Percentiles rank a stretch among this genome's conserved stretches.
phyloP scores from a whole-genome alignment of 2,797 vertebrate genomes.

The Myiotriccus ornatus region DNA sequence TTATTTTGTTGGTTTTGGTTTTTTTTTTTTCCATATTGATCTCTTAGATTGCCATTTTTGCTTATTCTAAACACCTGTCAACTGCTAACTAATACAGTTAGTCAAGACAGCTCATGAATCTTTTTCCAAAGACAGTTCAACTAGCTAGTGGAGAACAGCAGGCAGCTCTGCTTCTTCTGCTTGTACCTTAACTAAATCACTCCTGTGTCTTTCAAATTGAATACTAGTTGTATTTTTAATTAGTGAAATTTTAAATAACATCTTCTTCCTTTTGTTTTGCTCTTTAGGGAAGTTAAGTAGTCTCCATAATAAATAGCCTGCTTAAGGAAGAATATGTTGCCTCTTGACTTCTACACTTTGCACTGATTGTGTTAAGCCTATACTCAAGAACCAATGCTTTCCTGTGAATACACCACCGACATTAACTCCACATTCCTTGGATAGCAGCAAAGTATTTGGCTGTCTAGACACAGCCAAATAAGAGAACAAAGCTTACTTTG shows the following conservation, averaged over 20 bases:
- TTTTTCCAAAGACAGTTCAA: neutral
- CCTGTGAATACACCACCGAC: slow-evolving; percentile 54
- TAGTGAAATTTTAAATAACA: neutral
- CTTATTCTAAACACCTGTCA: neutral
- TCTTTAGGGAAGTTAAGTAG: neutral
- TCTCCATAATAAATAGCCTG: neutral
- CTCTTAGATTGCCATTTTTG: neutral
- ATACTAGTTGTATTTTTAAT: neutral
- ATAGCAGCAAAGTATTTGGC: slow-evolving; percentile 51
- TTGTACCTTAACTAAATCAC: neutral
- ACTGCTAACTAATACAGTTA: neutral
- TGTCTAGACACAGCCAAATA: slow-evolving; percentile 73
- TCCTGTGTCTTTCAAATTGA: neutral
- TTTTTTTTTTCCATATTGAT: neutral
- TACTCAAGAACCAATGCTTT: slow-evolving; percentile 48
- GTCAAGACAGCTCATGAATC: neutral
- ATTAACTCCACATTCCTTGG: slow-evolving; percentile 67
- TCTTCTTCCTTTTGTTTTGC: neutral
- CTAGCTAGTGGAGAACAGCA: neutral
- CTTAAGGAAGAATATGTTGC: neutral
- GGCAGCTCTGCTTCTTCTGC: neutral
- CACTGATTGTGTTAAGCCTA: neutral
- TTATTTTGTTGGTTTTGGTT: neutral
- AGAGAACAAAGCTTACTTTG: slow-evolving; percentile 63
- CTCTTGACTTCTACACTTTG: neutral